Evolutionary conservation across 1,140 invertebrate species (phyloP), one percentile per base, ranked within the genome.

Genomic region (Drosophila pseudoobscura): DNA sequence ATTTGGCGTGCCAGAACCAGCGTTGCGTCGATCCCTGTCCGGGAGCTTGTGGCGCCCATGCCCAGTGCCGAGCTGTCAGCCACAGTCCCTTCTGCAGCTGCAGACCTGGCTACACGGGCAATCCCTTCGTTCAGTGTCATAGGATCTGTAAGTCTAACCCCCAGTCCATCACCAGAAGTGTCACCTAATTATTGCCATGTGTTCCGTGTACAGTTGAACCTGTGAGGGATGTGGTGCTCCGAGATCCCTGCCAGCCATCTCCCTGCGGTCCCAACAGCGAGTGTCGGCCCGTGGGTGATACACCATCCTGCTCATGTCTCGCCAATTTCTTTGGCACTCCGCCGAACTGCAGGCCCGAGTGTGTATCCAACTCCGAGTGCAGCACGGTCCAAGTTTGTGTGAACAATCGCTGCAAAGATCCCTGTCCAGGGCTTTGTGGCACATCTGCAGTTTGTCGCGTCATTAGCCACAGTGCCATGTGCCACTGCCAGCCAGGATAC

Each of bases 371-470:
- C 78, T 93, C 92, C 3, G 95, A 96, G 61, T 96, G 95, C 90
- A 66, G 93, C 3, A 92, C 91, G 24, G 80, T 93, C 39, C 91
- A 93, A 59, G 93, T 94, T 2, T 96, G 95, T 79, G 92, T 94
- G 24, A 93, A 93, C 66, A 94, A 94, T 43, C 94, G 93, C 71
- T 96, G 95, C 84, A 91, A 92, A 57, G 94, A 96, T 90, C 96
- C 96, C 1, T 97, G 96, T 80, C 92, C 94, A 1, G 95, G 96
- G 51, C 93, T 95, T 6, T 97, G 96, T 85, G 96, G 96, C 9
- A 83, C 89, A 51, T 94, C 95, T 83, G 94, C 96, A 1, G 90
- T 94, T 31, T 97, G 96, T 90, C 92, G 94, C 59, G 95, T 96
- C 39, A 92, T 96, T 1, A 95, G 95, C 84, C 96, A 97, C 90